Base-by-base conservation (phyloP, 1,140 invertebrate species). In the Grapholita molesta region DNA sequence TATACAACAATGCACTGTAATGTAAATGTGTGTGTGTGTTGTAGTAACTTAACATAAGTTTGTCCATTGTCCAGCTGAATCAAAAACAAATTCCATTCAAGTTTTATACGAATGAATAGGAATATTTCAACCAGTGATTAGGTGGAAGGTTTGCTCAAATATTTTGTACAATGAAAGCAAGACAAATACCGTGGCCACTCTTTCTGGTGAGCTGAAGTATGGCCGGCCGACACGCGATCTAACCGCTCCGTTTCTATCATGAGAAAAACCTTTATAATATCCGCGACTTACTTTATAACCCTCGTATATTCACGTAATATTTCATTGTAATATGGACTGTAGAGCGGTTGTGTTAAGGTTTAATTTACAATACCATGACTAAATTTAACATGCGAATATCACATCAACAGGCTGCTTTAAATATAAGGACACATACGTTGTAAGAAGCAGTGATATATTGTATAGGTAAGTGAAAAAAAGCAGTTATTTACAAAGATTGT, bases 151-250 rank as follows among this genome's bases (percentile, higher is more conserved):
- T 69, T 72, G 64, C 70, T 71, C 68, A 71, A 72, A 77, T 74
- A 84, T 84, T 86, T 82, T 80, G 78, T 74, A 82, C 76, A 86
- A 84, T 83, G 82, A 80, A 84, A 82, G 78, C 73, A 78, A 82
- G 80, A 86, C 84, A 83, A 84, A 83, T 72, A 80, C 70, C 69
- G 78, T 75, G 77, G 76, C 76, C 78, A 84, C 81, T 79, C 77
- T 78, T 80, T 83, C 76, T 74, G 67, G 72, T 64, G 52, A 28
- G 33, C 76, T 83, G 75, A 84, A 71, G 77, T 74, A 84, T 75
- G 76, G 78, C 74, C 66, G 53, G 35, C 66, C 72, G 80, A 78
- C 84, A 86, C 84, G 82, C 84, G 72, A 83, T 70, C 30, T 35
- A 25, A 33, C 64, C 24, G 38, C 28, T 32, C 64, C 24, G 28